Base-by-base conservation (phyloP, 2,888 invertebrate genomes). In the Ichneumon xanthorius region DNA sequence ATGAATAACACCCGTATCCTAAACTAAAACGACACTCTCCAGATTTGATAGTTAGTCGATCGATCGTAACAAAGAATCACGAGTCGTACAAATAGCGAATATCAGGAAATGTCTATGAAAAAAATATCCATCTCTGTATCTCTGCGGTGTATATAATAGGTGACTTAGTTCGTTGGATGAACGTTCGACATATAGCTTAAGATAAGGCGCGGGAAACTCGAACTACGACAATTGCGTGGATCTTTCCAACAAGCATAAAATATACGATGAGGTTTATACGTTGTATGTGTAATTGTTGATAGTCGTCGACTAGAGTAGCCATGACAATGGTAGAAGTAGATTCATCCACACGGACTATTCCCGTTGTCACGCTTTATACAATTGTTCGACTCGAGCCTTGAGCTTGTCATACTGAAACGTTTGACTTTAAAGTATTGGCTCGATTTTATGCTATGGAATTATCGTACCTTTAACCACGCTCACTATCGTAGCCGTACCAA, bases 401-500 rank as follows among this genome's bases (percentile, higher is more conserved):
- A 85, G 85, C 85, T 79, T 79, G 85, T 82, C 85, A 79, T 22
- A 75, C 71, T 48, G 22, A 63, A 58, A 48, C 73, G 50, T 85
- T 63, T 63, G 85, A 68, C 82, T 82, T 85, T 79, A 75, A 82
- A 85, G 79, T 85, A 61, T 79, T 85, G 85, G 85, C 85, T 75
- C 85, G 79, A 79, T 65, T 76, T 72, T 79, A 40, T 53, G 53
- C 67, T 63, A 65, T 48, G 50, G 63, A 78, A 73, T 70, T 70
- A 61, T 72, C 71, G 71, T 67, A 84, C 72, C 80, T 84, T 75
- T 73, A 78, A 85, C 78, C 81, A 48, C 58, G 67, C 65, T 63
- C 70, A 68, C 58, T 75, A 55, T 58, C 37, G 26, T 61, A 58
- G 50, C 48, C 40, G 77, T 80, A 80, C 48, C 80, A 48, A 22